These are phyloP conservation scores for Notocelia uddmanniana DNA, from an alignment of 2,888 invertebrate species.

Conservation along the genomic window DNA sequence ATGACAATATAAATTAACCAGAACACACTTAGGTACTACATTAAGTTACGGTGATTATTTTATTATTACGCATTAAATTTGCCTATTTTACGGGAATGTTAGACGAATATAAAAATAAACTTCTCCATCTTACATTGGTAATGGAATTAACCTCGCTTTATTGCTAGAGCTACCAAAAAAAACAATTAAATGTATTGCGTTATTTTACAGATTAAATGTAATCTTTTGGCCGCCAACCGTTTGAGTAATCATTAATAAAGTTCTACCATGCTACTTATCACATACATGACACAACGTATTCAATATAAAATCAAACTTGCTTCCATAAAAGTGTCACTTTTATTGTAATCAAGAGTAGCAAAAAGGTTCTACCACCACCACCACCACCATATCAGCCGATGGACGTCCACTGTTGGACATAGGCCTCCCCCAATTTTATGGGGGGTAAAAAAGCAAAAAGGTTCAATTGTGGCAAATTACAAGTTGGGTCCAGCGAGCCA, in stretches of 20 bases:
- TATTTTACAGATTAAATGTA: neutral
- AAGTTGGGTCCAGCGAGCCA: neutral
- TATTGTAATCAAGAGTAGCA: no score
- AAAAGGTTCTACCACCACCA: no score
- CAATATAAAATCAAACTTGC: neutral
- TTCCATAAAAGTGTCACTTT: no score
- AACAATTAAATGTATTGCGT: neutral
- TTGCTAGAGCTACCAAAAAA: neutral
- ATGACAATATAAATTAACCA: neutral
- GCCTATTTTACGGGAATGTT: slow-evolving; percentile 18
- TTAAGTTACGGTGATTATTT: neutral
- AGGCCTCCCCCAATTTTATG: no score
- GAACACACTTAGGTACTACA: neutral
- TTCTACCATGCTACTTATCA: neutral
- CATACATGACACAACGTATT: neutral
- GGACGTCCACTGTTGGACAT: no score
- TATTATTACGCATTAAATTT: neutral
- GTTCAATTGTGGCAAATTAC: neutral
- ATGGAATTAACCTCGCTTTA: neutral
- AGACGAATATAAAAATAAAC: neutral
- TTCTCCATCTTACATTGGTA: neutral
- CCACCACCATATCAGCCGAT: no score
- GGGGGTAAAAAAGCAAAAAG: no score
- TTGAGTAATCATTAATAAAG: neutral
- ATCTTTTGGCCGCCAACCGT: neutral